Conservation (phyloP, 2,797 vertebrate genomes). For the Natrix natrix region DNA sequence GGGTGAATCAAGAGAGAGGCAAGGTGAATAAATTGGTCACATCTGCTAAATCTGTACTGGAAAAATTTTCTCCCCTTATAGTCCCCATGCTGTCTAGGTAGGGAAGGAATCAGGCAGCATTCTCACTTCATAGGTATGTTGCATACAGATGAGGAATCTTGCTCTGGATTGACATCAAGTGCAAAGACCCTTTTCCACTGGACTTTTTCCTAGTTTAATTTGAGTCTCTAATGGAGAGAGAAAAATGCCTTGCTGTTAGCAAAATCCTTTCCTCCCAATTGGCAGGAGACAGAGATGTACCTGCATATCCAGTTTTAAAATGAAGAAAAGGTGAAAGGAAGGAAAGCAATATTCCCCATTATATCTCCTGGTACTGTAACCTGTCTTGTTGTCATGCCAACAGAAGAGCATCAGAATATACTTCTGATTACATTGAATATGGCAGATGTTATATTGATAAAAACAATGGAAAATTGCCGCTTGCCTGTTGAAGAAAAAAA, state of each 20-base stretch:
- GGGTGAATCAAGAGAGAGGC: neutral
- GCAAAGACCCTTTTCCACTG: neutral
- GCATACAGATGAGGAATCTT: neutral
- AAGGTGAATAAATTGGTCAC: neutral
- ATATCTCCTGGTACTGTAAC: constrained; percentile 24
- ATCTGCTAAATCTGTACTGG: neutral
- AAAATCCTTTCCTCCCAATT: neutral
- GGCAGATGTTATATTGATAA: neutral
- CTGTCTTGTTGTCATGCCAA: constrained; percentile 36
- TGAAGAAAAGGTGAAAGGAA: constrained; percentile 9
- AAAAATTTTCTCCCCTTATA: neutral
- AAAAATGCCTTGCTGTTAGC: neutral
- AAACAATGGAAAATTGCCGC: constrained; percentile 19
- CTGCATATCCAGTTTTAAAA: constrained; percentile 13
- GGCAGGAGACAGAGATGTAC: neutral
- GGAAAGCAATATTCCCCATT: constrained; percentile 12
- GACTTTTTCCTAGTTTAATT: neutral
- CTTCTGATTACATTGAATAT: constrained; percentile 12
- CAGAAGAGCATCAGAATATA: constrained; percentile 8
- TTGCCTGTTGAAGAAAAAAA: constrained; percentile 10
- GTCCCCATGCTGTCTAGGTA: neutral
- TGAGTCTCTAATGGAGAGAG: neutral
- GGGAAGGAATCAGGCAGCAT: neutral
- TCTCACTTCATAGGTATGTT: neutral
- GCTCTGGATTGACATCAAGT: neutral